A percentile compares a stretch with the other conserved stretches of the same genome.
Evolutionary conservation across 2,113 vertebrate genomes (phyloP).

Genomic region (Anseranas semipalmata): DNA sequence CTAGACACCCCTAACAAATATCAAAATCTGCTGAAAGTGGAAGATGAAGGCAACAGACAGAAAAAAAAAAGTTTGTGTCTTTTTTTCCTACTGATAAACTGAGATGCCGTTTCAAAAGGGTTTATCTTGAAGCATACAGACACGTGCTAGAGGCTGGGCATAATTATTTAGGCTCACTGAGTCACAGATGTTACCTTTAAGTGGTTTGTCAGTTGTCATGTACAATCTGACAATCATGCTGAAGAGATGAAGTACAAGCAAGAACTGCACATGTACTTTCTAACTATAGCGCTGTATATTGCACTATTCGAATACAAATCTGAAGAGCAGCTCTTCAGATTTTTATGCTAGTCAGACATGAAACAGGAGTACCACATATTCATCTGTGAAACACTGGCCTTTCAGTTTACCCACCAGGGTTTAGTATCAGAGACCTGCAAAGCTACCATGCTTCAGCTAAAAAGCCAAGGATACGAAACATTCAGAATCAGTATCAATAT

Average conservation of each 20-base stretch:
- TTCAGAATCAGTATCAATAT: not conserved
- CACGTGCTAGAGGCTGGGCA: not conserved
- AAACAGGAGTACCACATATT: not conserved
- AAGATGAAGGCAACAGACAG: not conserved
- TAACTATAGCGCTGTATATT: not conserved
- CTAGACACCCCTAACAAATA: not conserved
- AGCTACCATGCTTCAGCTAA: not conserved
- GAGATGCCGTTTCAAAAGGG: not conserved
- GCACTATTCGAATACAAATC: not conserved
- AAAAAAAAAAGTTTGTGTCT: not conserved
- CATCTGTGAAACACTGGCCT: not conserved
- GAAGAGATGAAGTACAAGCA: not conserved
- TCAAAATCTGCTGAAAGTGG: not conserved
- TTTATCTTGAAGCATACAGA: not conserved
- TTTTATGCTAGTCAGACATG: not conserved
- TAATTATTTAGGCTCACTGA: not conserved
- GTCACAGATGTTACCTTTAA: constrained; percentile 48
- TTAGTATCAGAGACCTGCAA: not conserved
- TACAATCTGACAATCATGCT: not conserved
- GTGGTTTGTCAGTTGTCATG: constrained; percentile 24
- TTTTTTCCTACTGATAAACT: not conserved
- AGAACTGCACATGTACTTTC: not conserved
- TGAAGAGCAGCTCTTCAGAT: not conserved
- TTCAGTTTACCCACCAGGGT: not conserved
- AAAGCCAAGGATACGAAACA: not conserved